Evolutionary conservation across 1,140 invertebrate species (phyloP), one percentile per base, ranked within the genome.

Genomic region (Bombus balteatus): DNA sequence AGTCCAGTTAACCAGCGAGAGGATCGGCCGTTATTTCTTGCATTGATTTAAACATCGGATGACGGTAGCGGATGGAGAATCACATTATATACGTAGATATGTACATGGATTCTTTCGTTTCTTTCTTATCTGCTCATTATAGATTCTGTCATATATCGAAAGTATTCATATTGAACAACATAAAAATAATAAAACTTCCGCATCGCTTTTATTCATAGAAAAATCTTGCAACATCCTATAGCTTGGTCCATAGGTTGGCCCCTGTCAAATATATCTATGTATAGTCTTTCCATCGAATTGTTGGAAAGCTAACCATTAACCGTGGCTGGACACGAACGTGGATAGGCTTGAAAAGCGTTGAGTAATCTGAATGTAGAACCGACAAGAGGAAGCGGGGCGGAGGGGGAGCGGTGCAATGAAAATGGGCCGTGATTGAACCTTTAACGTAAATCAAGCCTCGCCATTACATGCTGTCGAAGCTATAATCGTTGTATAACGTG

Each of bases 401-500:
- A 3, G 9, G 3, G 9, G 10, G 59, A 1, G 1, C 34, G 25
- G 47, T 18, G 66, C n/a, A 66, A 83, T 65, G 81, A 83, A 83
- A 83, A 75, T 83, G 22, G 72, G 10, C 66, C 34, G 57, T 75
- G 81, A 83, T 83, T 47, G 72, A 75, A 41, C 81, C 81, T 66
- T 83, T 66, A 75, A 82, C 80, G 80, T 74, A 77, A 66, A 77
- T 70, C 72, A 70, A 77, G 59, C 74, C 28, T 28, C 66, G 62
- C 73, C 65, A 57, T 83, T 83, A 70, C 74, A 68, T 0, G 3
- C 65, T 59, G 75, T 83, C 82, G 25, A 34, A 13, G 32, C n/a
- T 70, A 53, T 83, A 83, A 83, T 83, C 74, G 82, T 77, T 70
- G 65, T 59, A 13, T 71, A 83, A 68, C 65, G 47, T n/a, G 82